Percentiles rank a stretch among this genome's conserved stretches.
These are phyloP conservation scores for Liodrosophila aerea DNA, from an alignment of 2,888 invertebrate species.

Conservation along the genomic window DNA sequence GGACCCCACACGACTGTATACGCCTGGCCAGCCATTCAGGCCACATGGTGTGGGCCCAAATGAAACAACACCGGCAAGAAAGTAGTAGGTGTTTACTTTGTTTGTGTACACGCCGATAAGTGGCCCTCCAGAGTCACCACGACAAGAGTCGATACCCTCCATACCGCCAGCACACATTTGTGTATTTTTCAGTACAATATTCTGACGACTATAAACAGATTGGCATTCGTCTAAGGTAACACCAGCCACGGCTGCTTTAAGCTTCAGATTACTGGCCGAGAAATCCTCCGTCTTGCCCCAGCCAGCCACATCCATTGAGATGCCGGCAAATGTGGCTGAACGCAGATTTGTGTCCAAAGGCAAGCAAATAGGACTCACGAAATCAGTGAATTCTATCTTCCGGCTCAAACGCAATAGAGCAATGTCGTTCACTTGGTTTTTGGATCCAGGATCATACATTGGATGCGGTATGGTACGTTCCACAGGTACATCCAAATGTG, in stretches of 20 bases:
- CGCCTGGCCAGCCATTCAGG: conserved; percentile 85
- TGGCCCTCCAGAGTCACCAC: conserved; percentile 87
- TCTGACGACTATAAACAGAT: conserved; percentile 83
- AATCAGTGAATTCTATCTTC: conserved; percentile 84
- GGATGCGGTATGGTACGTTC: conserved; percentile 87
- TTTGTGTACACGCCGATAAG: conserved; percentile 83
- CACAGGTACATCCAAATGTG: conserved; percentile 85
- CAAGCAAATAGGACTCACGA: conserved; percentile 85
- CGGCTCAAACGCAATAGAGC: conserved; percentile 86
- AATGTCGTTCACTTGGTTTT: conserved; percentile 87
- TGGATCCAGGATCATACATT: conserved; percentile 84
- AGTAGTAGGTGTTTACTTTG: conserved; percentile 81
- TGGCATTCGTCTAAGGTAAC: conserved; percentile 83
- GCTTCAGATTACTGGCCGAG: conserved; percentile 83
- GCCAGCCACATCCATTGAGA: conserved; percentile 84
- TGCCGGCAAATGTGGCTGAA: conserved; percentile 81
- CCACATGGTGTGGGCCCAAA: conserved; percentile 87
- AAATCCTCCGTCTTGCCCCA: conserved; percentile 86
- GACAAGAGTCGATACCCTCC: conserved; percentile 84
- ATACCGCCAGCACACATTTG: conserved; percentile 86
- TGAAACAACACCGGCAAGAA: conserved; percentile 85
- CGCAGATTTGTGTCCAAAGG: conserved; percentile 81
- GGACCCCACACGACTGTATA: conserved; percentile 85
- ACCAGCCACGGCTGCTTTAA: conserved; percentile 84
- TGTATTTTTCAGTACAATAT: conserved; percentile 82